These are phyloP conservation scores for Huso huso DNA, from an alignment of 2,797 vertebrate genomes.

Conservation along the genomic window DNA sequence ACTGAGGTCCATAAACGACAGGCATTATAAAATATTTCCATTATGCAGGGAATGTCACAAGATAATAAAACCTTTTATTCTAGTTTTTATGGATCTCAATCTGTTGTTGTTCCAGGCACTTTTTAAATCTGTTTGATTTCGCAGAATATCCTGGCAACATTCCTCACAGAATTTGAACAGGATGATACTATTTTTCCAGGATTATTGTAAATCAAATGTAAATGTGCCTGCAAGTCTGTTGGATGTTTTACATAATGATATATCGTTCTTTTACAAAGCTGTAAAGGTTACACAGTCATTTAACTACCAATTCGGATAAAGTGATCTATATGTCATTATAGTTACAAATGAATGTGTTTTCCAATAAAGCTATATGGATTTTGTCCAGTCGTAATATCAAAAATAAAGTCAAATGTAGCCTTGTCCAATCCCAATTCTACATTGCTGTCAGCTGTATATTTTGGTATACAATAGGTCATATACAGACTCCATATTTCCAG, in stretches of 20 bases:
- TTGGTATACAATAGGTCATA: too few relatives aligned
- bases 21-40: conserved; percentile 62
- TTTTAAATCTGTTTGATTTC: conserved; percentile 48
- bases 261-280: conserved; percentile 58
- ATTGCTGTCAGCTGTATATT: too few relatives aligned
- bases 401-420: conserved; percentile 32
- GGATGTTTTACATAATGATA: conserved; percentile 49
- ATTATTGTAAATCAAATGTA: conserved; percentile 38
- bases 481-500: too few relatives aligned
- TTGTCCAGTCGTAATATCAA: conserved; percentile 46
- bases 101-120: conserved; percentile 61
- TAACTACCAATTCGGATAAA: conserved; percentile 65
- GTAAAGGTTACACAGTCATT: conserved; percentile 70
- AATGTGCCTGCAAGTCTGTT: conserved; percentile 32
- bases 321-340: conserved; percentile 66
- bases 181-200: conserved; percentile 3
- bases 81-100: conserved; percentile 58
- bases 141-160: conserved; percentile 34
- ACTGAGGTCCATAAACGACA: conserved; percentile 48
- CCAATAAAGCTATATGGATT: conserved; percentile 45
- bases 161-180: conserved; percentile 15
- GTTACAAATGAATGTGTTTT: conserved; percentile 47
- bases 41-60: conserved; percentile 57
- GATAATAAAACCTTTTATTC: conserved; percentile 59
- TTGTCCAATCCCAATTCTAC: conserved; percentile 11